Base-by-base conservation (phyloP, 1,140 invertebrate genomes). In the Babylonia areolata region DNA sequence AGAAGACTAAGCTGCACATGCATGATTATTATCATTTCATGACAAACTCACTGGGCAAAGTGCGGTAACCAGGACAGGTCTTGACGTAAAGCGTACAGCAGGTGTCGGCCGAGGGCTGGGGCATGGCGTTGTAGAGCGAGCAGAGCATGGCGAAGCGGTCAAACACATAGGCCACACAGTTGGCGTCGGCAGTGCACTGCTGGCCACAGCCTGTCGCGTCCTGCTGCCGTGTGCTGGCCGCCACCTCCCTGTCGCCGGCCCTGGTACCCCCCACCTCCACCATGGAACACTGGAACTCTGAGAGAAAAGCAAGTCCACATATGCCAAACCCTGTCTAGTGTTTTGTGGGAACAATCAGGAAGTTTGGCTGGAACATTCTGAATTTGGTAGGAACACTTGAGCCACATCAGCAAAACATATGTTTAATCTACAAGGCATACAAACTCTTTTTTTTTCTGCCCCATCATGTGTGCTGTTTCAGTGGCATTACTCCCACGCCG, bases 1-100 rank as follows among this genome's bases (percentile, higher is more conserved):
- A n/a, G n/a, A n/a, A n/a, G n/a, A n/a, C n/a, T n/a, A n/a, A n/a
- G n/a, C n/a, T n/a, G n/a, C n/a, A 3, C 46, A 12, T 0, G 46
- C 0, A 51, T 3, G 46, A 64, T 64, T 23, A 64, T 64, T 23
- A 51, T 20, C 9, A 51, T 51, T 51, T 6, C 20, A 6, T 11
- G 6, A 11, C 6, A 64, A 2, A 15, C 79, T 37, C 77, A 86
- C 85, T 77, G 40, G 86, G 81, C 51, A 77, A 31, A 2, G 40
- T 37, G n/a, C 35, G 79, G 51, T 85, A 42, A 3, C 54, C 28
- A 15, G 88, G 88, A 84, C 88, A 89, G 15, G 88, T 89, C 42
- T 89, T 89, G 12, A 88, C 73, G 54, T 85, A 85, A 35, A 89
- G 33, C 78, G 86, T 86, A 81, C 87, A 89, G 54, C 88, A 87